Percentiles rank a stretch among this genome's conserved stretches.
Conservation (phyloP, 2,888 invertebrate genomes). For the Oscheius sp. region DNA sequence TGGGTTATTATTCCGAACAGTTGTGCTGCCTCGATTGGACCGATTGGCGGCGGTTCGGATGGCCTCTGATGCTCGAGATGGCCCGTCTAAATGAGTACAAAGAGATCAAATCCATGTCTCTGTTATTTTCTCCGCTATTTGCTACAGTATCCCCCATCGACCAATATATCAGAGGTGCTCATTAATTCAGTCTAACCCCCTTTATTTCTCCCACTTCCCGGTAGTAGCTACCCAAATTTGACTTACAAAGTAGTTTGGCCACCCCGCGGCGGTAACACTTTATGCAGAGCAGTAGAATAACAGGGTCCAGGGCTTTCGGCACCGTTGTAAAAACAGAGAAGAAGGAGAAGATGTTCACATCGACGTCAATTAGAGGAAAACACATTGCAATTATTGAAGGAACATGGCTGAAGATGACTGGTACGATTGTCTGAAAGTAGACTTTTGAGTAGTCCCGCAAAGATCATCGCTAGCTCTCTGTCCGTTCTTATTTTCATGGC, state of each 20-base stretch:
- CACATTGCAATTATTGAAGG: conserved; percentile 20
- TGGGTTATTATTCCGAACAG: no score
- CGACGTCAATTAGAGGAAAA: conserved; percentile 11
- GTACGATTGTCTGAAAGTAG: conserved; percentile 4
- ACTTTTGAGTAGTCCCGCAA: background rate
- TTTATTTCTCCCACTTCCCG: no score
- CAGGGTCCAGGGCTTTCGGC: conserved; percentile 22
- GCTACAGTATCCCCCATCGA: no score
- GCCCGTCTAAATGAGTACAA: no score
- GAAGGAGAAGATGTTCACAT: conserved; percentile 14
- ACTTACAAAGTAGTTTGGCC: conserved; percentile 10
- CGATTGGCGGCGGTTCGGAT: no score
- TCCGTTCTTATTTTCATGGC: background rate
- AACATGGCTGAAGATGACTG: conserved; percentile 9
- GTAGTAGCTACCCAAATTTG: background rate
- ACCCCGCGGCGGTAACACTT: conserved; percentile 18
- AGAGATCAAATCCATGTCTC: no score
- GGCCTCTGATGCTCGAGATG: no score
- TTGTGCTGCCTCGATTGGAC: no score
- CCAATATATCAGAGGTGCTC: no score
- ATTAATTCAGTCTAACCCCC: no score
- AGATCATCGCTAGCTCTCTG: background rate
- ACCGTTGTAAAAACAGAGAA: conserved; percentile 30
- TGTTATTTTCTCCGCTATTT: no score
- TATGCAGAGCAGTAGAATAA: conserved; percentile 18